These are phyloP conservation scores for Sebastes umbrosus DNA, from an alignment of 2,797 vertebrate species.

Conservation along the genomic window DNA sequence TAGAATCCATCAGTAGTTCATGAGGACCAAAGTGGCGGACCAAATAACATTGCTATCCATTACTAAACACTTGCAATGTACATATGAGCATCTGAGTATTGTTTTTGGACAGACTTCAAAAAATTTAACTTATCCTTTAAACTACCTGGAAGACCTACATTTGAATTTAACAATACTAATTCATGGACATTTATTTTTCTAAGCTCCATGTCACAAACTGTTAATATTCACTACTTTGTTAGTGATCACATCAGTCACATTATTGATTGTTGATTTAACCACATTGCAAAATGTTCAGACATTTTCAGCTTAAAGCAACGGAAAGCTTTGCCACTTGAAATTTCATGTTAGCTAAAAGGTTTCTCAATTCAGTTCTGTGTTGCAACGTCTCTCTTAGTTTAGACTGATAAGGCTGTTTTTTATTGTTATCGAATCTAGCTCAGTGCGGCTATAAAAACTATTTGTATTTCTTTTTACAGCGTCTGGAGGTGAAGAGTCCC, in stretches of 20 bases:
- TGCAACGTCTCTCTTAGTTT: background rate
- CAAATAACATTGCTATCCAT: background rate
- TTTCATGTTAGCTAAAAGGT: background rate
- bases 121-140: background rate
- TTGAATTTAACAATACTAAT: background rate
- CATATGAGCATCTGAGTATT: background rate
- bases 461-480: conserved; percentile 47
- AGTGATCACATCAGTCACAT: background rate
- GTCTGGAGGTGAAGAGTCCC: conserved; percentile 80
- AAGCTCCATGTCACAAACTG: background rate
- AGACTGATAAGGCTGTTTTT: background rate
- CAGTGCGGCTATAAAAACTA: background rate
- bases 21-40: background rate
- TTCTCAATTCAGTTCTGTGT: background rate
- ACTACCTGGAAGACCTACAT: background rate
- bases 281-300: background rate
- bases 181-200: background rate
- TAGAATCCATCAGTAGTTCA: background rate
- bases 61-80: no score
- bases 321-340: background rate
- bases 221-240: background rate
- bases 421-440: background rate
- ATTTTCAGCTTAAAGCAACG: background rate
- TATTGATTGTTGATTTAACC: background rate
- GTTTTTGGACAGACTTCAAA: background rate